Conservation (phyloP, 2,888 invertebrate genomes). For the Unio delphinus region DNA sequence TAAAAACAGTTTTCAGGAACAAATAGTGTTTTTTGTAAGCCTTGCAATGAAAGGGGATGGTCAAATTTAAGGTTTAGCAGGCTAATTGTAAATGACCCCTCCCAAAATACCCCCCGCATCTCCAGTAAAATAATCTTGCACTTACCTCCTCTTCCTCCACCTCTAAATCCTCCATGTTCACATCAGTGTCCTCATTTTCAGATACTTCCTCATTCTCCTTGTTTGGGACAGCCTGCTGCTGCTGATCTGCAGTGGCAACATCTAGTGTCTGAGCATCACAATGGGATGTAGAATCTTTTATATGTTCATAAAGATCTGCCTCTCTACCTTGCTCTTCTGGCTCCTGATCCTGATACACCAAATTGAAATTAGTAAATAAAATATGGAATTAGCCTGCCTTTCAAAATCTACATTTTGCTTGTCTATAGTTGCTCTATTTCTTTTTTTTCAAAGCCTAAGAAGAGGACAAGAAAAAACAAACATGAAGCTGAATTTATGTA, state of each 20-base stretch:
- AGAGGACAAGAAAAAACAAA: too few species aligned
- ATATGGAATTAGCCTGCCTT: too few species aligned
- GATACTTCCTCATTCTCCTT: slow-evolving; percentile 78
- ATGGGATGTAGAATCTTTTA: slow-evolving; percentile 81
- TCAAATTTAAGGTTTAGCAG: too few species aligned
- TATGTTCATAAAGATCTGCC: slow-evolving; percentile 85
- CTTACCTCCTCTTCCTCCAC: slow-evolving; percentile 32
- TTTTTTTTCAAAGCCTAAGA: too few species aligned
- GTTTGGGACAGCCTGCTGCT: slow-evolving; percentile 77
- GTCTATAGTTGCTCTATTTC: too few species aligned
- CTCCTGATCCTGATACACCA: slow-evolving; percentile 4
- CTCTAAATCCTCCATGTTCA: slow-evolving; percentile 60
- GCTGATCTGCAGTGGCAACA: slow-evolving; percentile 81
- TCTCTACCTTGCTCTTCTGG: slow-evolving; percentile 15
- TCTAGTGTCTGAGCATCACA: slow-evolving; percentile 79
- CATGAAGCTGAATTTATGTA: too few species aligned
- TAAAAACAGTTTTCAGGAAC: background rate
- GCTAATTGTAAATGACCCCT: too few species aligned
- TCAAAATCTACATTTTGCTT: too few species aligned
- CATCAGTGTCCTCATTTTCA: slow-evolving; percentile 75
- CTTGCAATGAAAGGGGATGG: background rate
- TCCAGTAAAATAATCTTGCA: too few species aligned
- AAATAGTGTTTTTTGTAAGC: background rate
- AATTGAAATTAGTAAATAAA: too few species aligned
- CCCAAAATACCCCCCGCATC: too few species aligned